phyloP scores from a whole-genome alignment of 2,888 invertebrate genomes.

The Ophonus ardosiacus region DNA sequence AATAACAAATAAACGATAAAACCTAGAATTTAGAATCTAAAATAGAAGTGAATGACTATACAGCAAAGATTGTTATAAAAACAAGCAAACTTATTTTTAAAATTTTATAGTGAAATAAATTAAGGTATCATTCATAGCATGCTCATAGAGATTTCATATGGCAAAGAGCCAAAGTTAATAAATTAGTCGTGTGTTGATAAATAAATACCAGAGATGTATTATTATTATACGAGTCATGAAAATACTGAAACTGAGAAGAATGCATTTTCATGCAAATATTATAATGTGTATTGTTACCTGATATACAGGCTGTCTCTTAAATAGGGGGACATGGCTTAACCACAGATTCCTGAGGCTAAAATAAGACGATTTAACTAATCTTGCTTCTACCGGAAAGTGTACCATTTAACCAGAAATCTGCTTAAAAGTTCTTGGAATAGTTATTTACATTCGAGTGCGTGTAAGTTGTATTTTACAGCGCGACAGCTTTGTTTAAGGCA shows the following conservation, averaged over 20 bases:
- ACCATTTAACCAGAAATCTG: too few species aligned
- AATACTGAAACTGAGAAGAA: not conserved
- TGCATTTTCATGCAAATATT: not conserved
- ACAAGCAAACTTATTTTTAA: conserved; percentile 37
- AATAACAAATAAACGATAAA: not conserved
- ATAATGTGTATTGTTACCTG: not conserved
- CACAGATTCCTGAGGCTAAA: too few species aligned
- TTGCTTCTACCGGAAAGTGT: too few species aligned
- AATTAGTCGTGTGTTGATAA: conserved; percentile 37
- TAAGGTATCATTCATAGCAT: conserved; percentile 34
- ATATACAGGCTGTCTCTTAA: too few species aligned
- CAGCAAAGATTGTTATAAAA: not conserved
- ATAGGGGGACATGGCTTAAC: too few species aligned
- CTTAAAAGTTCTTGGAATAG: too few species aligned
- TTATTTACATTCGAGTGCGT: too few species aligned
- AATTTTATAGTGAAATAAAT: conserved; percentile 43
- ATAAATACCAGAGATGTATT: conserved; percentile 8
- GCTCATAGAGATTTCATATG: not conserved
- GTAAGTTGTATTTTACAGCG: too few species aligned
- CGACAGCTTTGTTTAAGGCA: too few species aligned
- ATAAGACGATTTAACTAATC: too few species aligned
- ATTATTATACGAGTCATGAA: conserved; percentile 30
- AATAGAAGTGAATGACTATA: conserved; percentile 17
- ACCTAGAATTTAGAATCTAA: not conserved
- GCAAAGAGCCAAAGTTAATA: conserved; percentile 15